Conservation (phyloP, 2,888 invertebrate genomes). For the Epirrhoe tristata region DNA sequence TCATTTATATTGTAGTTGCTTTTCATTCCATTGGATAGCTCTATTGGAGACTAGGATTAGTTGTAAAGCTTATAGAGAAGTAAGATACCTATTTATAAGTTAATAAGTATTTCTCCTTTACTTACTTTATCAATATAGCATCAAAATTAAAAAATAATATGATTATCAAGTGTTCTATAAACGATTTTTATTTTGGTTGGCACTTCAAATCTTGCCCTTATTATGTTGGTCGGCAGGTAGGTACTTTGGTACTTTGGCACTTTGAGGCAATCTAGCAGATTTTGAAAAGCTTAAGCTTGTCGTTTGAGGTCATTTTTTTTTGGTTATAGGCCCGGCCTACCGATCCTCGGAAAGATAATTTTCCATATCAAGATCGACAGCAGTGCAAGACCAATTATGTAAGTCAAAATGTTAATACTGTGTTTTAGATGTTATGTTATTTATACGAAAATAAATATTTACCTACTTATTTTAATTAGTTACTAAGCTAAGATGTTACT, state of each 20-base stretch:
- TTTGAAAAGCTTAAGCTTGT: not conserved
- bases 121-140: too few relatives aligned
- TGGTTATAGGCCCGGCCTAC: constrained; percentile 38
- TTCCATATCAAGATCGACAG: constrained; percentile 33
- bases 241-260: too few relatives aligned
- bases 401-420: constrained; percentile 26
- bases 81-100: too few relatives aligned
- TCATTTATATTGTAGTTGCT: constrained; percentile 15
- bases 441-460: not conserved
- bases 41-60: too few relatives aligned
- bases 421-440: constrained; percentile 19
- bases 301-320: constrained; percentile 33
- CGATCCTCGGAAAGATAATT: constrained; percentile 33
- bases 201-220: too few relatives aligned
- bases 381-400: constrained; percentile 32
- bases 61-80: too few relatives aligned
- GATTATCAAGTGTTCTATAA: not conserved
- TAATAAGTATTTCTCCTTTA: too few relatives aligned
- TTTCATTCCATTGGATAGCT: not conserved
- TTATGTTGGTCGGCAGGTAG: too few relatives aligned
- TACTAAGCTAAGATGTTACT: too few relatives aligned
- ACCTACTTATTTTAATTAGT: too few relatives aligned
- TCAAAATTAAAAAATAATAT: too few relatives aligned
- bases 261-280: not conserved
- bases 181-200: too few relatives aligned